Percentiles rank a stretch among this genome's conserved stretches.
phyloP scores from a whole-genome alignment of 2,888 invertebrate genomes.

The Synergus laeviventris region DNA sequence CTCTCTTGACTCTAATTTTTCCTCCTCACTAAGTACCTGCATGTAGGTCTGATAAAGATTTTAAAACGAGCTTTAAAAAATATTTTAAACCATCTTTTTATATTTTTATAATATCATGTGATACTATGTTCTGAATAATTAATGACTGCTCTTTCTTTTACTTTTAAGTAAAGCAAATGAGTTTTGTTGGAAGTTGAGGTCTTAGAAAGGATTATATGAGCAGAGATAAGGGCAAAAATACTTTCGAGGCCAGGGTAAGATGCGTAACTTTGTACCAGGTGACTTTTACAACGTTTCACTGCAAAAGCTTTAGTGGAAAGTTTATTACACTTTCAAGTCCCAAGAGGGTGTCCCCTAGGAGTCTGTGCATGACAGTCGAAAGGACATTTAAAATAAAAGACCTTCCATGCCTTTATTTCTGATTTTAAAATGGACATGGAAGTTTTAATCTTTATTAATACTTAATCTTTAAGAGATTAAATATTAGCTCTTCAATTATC shows the following conservation, averaged over 20 bases:
- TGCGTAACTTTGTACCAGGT: slow-evolving; percentile 29
- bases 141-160: background rate
- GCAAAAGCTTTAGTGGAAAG: slow-evolving; percentile 2
- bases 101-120: background rate
- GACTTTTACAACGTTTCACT: slow-evolving; percentile 29
- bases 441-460: too few species aligned
- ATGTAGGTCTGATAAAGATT: background rate
- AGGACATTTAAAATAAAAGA: slow-evolving; percentile 15
- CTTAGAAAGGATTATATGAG: background rate
- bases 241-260: slow-evolving; percentile 26
- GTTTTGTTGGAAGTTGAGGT: slow-evolving; percentile 1
- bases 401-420: background rate
- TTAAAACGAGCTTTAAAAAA: background rate
- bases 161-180: background rate
- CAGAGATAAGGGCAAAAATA: slow-evolving; percentile 21
- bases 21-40: slow-evolving; percentile 2
- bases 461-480: too few species aligned
- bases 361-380: slow-evolving; percentile 3
- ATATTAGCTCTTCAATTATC: too few species aligned
- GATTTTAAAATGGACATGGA: background rate
- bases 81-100: background rate
- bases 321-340: slow-evolving; percentile 25
- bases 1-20: slow-evolving; percentile 30
- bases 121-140: background rate
- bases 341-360: slow-evolving; percentile 20